Percentiles rank a stretch among this genome's conserved stretches.
Evolutionary conservation across 1,140 invertebrate species (phyloP).

Genomic region (Drosophila busckii): DNA sequence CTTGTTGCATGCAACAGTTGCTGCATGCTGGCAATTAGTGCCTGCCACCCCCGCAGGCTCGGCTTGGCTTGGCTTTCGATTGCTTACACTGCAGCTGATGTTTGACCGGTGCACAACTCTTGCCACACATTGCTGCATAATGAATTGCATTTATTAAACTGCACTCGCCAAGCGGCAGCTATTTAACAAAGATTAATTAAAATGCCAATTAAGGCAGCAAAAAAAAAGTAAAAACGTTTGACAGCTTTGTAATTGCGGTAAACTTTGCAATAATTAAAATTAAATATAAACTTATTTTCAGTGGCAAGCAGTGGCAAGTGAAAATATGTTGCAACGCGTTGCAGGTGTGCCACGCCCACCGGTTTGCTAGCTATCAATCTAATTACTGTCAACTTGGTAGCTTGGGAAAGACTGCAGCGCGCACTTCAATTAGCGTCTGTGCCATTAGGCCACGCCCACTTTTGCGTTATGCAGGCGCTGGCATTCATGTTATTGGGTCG

Average conservation of each 20-base stretch:
- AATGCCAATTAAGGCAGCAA: slow-evolving; percentile 42
- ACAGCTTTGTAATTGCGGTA: no score
- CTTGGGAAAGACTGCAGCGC: slow-evolving; percentile 6
- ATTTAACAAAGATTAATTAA: slow-evolving; percentile 54
- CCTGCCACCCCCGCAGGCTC: no score
- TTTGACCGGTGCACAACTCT: no score
- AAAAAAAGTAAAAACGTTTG: no score
- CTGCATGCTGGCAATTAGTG: slow-evolving; percentile 14
- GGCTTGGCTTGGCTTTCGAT: no score
- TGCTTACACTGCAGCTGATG: no score
- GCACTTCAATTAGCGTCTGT: slow-evolving; percentile 42
- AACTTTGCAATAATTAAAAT: slow-evolving; percentile 23
- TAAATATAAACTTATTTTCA: slow-evolving; percentile 37
- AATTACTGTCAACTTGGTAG: slow-evolving; percentile 73
- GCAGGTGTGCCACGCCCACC: slow-evolving; percentile 29
- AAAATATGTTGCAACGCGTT: no score
- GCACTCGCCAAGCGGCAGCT: no score
- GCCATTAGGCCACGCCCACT: slow-evolving; percentile 6
- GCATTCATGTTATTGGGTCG: slow-evolving; percentile 40
- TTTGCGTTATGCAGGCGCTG: neutral
- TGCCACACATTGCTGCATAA: no score
- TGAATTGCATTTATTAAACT: no score
- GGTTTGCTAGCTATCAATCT: slow-evolving; percentile 66
- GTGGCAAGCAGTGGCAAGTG: no score
- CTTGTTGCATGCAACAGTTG: slow-evolving; percentile 36